Base-by-base conservation (phyloP, 1,140 invertebrate species). In the Hermetia illucens region DNA sequence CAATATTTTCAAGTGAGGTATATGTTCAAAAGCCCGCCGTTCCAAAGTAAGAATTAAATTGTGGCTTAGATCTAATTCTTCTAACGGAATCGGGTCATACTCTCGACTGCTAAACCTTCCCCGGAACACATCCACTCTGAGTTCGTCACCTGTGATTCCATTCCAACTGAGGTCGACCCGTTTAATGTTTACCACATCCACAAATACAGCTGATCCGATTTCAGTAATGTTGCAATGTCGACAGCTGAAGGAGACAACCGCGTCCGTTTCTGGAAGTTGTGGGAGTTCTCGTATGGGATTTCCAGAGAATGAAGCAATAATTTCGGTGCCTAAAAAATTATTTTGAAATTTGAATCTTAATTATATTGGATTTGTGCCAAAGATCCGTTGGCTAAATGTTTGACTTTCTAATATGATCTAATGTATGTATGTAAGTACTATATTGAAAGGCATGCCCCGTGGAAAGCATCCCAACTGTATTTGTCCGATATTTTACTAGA, bases 131-230 rank as follows among this genome's bases (percentile, higher is more conserved):
- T 74, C 69, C 44, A 51, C 66, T 30, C 50, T 64, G 36, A 71
- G 58, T 51, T 51, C 58, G 39, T 61, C 75, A 70, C 77, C 70
- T 51, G 66, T 70, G 3, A 85, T 55, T 21, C 62, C 48, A 52
- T 86, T 86, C 46, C 74, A 67, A 58, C 78, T 79, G 36, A 87
- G 55, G 57, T 84, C 79, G 27, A 85, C 56, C 39, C 71, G 71
- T 13, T 65, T 63, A n/a, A 85, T 55, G 40, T 69, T 69, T n/a
- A 62, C 58, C 6, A 81, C 61, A 44, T 74, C 63, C 44, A 68
- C 69, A 48, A 87, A 84, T 0, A 75, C 67, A 2, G 62, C 62
- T 19, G 67, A 53, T 16, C 74, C 70, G 34, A 86, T 71, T 32
- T 67, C 61, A 30, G 57, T 52, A 19, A 77, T 64, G 22, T 56